phyloP scores from a whole-genome alignment of 2,797 vertebrate genomes.

The Cyprinodon diabolis region DNA sequence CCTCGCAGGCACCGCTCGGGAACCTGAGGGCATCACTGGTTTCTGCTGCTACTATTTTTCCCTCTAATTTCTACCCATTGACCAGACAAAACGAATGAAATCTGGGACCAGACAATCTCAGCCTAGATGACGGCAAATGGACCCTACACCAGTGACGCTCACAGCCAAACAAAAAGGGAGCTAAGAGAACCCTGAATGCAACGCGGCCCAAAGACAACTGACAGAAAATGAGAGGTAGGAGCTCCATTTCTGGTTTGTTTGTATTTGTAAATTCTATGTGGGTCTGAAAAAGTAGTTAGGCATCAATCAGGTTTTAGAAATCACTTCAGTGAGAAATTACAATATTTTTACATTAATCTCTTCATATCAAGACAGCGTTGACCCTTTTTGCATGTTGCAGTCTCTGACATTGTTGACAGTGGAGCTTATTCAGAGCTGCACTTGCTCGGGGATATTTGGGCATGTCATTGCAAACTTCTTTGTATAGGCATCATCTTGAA shows the following conservation, averaged over 20 bases:
- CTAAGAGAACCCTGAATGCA: conserved; percentile 48
- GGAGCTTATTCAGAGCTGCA: conserved; percentile 21
- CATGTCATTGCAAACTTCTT: conserved; percentile 48
- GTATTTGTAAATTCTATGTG: neutral
- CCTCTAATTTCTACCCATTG: conserved; percentile 15
- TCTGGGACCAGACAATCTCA: conserved; percentile 39
- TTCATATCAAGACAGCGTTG: neutral
- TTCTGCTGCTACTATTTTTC: conserved; percentile 53
- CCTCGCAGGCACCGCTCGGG: conserved; percentile 48
- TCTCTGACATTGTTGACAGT: neutral
- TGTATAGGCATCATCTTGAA: conserved; percentile 46
- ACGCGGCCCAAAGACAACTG: conserved; percentile 47
- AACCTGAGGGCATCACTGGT: conserved; percentile 60
- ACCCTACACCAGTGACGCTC: conserved; percentile 50
- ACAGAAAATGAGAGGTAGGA: conserved; percentile 84
- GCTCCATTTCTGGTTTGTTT: conserved; percentile 20
- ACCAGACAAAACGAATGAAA: conserved; percentile 32
- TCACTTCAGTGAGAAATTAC: neutral
- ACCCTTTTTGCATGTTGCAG: conserved; percentile 6
- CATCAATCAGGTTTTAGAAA: conserved; percentile 21
- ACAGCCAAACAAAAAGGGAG: conserved; percentile 54
- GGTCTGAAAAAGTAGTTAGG: conserved; percentile 12
- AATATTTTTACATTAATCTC: no score
- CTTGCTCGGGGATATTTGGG: conserved; percentile 28
- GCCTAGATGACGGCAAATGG: conserved; percentile 58